Conservation (phyloP, 2,113 vertebrate genomes). For the Poecile atricapillus region DNA sequence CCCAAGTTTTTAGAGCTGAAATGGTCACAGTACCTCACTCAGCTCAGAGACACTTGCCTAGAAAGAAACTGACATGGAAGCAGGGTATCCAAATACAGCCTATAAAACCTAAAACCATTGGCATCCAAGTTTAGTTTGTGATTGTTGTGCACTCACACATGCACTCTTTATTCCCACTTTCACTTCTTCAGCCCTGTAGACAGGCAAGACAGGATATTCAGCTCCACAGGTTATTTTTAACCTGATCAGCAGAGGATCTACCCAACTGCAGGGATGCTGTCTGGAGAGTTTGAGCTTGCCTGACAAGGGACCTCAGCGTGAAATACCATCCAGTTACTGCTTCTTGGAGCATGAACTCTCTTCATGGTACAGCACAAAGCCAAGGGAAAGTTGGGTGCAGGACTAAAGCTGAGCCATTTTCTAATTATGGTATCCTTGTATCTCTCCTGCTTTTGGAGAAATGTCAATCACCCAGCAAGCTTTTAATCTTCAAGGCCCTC, state of each 20-base stretch:
- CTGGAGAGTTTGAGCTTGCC: background rate
- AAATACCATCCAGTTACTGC: background rate
- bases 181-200: background rate
- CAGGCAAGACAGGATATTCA: background rate
- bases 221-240: background rate
- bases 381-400: background rate
- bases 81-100: background rate
- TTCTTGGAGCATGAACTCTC: conserved; percentile 10
- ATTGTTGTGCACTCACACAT: background rate
- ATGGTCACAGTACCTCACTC: background rate
- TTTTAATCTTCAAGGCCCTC: conserved; percentile 20
- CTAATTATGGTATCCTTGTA: background rate
- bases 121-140: background rate
- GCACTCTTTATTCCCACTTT: background rate
- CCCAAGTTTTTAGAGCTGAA: background rate
- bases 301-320: background rate
- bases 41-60: background rate
- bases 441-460: background rate
- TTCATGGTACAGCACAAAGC: background rate
- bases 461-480: background rate
- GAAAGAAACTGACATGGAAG: background rate
- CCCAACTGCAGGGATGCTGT: background rate
- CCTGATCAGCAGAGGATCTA: background rate
- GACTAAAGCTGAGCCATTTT: background rate
- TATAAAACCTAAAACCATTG: background rate